Base-by-base conservation (phyloP, 2,888 invertebrate species). In the Agrotis segetum region DNA sequence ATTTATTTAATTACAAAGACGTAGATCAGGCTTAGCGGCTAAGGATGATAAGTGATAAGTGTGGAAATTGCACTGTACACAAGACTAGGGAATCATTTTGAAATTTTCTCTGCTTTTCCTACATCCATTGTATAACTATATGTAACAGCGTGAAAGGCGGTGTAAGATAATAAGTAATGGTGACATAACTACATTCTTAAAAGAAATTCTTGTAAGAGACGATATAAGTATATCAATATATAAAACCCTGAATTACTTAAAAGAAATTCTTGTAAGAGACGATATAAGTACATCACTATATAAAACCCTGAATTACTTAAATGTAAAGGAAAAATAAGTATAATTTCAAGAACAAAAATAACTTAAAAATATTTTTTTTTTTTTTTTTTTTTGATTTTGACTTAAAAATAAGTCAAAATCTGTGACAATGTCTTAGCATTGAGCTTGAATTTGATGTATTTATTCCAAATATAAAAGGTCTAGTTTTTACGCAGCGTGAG, bases 401-500 rank as follows among this genome's bases (percentile, higher is more conserved):
- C 24, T 34, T 40, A 49, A 21, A 52, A 53, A 53, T 44, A 4
- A 13, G n/a, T 1, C n/a, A 34, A 53, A 49, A 50, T 53, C 17
- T 62, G 49, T 73, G 44, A 80, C 61, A n/a, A 49, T 19, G 47
- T 52, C 13, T 68, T 53, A 67, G 29, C 60, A 65, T 79, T 74
- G 49, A 67, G 55, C 46, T 65, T 58, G 56, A 68, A 63, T 29
- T 56, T 40, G 50, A 67, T 55, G 52, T 66, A 70, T 83, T 79
- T 67, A 74, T 79, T 66, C 44, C 16, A 72, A 81, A 66, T 68
- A 59, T 40, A 65, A 49, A 56, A 58, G 65, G 61, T 68, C 53
- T 64, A 56, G 61, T 67, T 71, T 74, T 71, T 59, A 60, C 53
- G 19, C 53, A 67, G 69, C 46, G 61, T 84, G 74, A 75, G 71